These are phyloP conservation scores for Beris morrisii DNA, from an alignment of 2,888 invertebrate species.

Conservation along the genomic window DNA sequence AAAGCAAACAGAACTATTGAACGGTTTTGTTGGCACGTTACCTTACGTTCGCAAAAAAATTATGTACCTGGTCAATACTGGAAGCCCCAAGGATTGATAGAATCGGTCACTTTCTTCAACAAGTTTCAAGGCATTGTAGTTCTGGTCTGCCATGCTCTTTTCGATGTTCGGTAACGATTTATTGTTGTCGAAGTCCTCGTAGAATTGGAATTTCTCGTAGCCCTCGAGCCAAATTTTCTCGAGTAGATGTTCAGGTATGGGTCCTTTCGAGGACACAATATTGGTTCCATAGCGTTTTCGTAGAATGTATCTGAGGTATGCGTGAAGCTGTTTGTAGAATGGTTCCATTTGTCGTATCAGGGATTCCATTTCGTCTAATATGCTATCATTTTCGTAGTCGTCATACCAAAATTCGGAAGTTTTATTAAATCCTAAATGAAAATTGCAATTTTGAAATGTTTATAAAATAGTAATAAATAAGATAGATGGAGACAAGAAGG, in stretches of 20 bases:
- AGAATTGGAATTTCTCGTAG: conserved; percentile 10
- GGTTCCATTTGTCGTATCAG: conserved; percentile 55
- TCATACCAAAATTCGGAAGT: conserved; percentile 71
- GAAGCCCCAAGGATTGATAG: conserved; percentile 50
- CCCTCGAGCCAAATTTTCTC: conserved; percentile 55
- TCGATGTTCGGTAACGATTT: conserved; percentile 6
- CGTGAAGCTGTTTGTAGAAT: conserved; percentile 77
- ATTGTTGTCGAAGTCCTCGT: conserved; percentile 15
- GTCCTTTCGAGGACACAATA: conserved; percentile 65
- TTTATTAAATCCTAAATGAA: conserved; percentile 62
- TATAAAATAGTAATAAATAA: no score
- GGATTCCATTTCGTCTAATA: conserved; percentile 46
- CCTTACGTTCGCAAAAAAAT: not conserved
- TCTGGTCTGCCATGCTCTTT: not conserved
- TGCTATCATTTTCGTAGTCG: conserved; percentile 60
- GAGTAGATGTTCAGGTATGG: conserved; percentile 76
- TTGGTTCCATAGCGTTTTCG: conserved; percentile 70
- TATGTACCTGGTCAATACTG: conserved; percentile 42
- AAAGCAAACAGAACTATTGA: conserved; percentile 3
- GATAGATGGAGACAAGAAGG: no score
- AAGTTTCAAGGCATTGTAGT: conserved; percentile 3
- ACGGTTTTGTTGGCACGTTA: not conserved
- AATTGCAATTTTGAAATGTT: no score
- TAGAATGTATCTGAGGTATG: conserved; percentile 73
- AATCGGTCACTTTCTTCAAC: conserved; percentile 44